Conservation (phyloP, 2,113 vertebrate genomes). For the Alexandromys fortis region DNA sequence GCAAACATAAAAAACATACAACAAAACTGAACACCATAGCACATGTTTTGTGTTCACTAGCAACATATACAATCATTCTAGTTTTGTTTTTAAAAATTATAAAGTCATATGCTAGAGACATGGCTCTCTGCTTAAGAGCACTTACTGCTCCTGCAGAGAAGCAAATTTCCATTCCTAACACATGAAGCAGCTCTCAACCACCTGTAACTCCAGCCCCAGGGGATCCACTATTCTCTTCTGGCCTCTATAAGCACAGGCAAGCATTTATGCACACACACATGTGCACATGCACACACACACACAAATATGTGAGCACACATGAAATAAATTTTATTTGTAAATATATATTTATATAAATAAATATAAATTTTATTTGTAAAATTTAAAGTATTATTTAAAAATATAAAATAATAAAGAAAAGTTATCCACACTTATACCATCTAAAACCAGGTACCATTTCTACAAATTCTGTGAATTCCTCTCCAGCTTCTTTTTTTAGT, state of each 20-base stretch:
- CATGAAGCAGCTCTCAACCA: neutral
- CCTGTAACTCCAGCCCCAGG: neutral
- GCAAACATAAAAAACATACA: neutral
- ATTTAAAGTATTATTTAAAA: neutral
- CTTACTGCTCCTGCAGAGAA: neutral
- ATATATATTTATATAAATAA: neutral
- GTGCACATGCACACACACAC: neutral
- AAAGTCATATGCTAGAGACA: neutral
- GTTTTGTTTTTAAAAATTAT: neutral
- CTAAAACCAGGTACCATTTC: neutral
- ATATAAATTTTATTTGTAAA: constrained; percentile 11
- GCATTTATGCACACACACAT: neutral
- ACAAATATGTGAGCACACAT: no score
- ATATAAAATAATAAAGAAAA: neutral
- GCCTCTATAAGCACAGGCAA: neutral
- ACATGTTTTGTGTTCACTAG: neutral
- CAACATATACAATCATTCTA: neutral
- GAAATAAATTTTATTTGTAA: neutral
- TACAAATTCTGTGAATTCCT: neutral
- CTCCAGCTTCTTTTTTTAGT: neutral
- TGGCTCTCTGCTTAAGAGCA: neutral
- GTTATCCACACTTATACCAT: neutral
- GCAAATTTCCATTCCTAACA: neutral
- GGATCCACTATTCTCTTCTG: neutral
- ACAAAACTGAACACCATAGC: neutral